Base-by-base conservation (phyloP, 2,888 invertebrate species). In the Augochlorella aurata region DNA sequence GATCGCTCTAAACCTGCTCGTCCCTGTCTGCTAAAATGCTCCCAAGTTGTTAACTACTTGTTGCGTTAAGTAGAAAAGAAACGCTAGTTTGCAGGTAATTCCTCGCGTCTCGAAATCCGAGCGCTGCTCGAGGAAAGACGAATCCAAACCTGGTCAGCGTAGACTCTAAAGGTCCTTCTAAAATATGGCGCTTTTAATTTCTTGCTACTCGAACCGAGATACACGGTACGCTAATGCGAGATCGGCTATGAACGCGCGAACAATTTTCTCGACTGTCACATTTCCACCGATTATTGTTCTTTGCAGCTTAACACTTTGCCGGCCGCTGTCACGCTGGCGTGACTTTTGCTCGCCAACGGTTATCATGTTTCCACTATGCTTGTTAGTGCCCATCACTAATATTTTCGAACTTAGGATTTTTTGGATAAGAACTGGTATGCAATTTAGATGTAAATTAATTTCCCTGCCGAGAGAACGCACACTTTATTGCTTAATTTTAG, bases 301-400 rank as follows among this genome's bases (percentile, higher is more conserved):
- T 7, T 2, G 21, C 1, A 5, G 1, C 12, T 1, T 0, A 4
- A 5, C 4, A n/a, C n/a, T n/a, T n/a, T n/a, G n/a, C n/a, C n/a
- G n/a, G n/a, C n/a, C n/a, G n/a, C n/a, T n/a, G n/a, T n/a, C n/a
- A n/a, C n/a, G n/a, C n/a, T n/a, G n/a, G n/a, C n/a, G n/a, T n/a
- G n/a, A n/a, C n/a, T n/a, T n/a, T n/a, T n/a, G n/a, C n/a, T n/a
- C n/a, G n/a, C n/a, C n/a, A n/a, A n/a, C n/a, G n/a, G n/a, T n/a
- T n/a, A n/a, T n/a, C n/a, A n/a, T n/a, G n/a, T n/a, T n/a, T n/a
- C n/a, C n/a, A n/a, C n/a, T n/a, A n/a, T n/a, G n/a, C n/a, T n/a
- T n/a, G n/a, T n/a, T n/a, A n/a, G n/a, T n/a, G n/a, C n/a, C n/a
- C n/a, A n/a, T n/a, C n/a, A n/a, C n/a, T n/a, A n/a, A n/a, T n/a